A percentile compares a stretch with the other conserved stretches of the same genome.
These are phyloP conservation scores for Pseudotriccus pelzelni DNA, from an alignment of 2,797 vertebrate species.

Conservation along the genomic window DNA sequence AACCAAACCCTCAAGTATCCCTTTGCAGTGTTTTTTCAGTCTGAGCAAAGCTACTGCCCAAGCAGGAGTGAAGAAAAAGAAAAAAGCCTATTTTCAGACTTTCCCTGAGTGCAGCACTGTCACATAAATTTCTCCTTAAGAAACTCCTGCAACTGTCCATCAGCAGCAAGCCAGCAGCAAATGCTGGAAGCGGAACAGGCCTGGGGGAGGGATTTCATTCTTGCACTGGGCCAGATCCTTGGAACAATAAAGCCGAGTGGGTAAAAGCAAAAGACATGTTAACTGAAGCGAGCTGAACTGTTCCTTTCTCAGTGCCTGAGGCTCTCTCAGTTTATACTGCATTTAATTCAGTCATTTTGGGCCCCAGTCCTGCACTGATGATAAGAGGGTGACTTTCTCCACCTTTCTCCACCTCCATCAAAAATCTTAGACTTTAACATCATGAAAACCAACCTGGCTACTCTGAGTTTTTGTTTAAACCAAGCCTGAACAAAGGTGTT, in stretches of 20 bases:
- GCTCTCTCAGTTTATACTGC: background rate
- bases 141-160: background rate
- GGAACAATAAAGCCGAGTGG: constrained; percentile 12
- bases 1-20: background rate
- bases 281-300: constrained; percentile 36
- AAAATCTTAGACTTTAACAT: background rate
- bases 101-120: background rate
- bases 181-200: background rate
- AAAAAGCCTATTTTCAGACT: background rate
- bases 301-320: constrained; percentile 11
- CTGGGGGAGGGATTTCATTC: background rate
- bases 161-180: constrained; percentile 2
- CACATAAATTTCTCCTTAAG: background rate
- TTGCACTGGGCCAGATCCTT: background rate
- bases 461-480: background rate
- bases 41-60: background rate
- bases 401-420: background rate
- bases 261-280: constrained; percentile 52
- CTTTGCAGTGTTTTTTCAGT: background rate
- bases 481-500: background rate
- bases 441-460: background rate
- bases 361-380: background rate
- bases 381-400: background rate
- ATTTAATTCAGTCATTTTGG: background rate
- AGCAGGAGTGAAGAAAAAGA: background rate